A percentile compares a stretch with the other conserved stretches of the same genome.
phyloP scores from a whole-genome alignment of 2,888 invertebrate genomes.

The Euzetes globulus region DNA sequence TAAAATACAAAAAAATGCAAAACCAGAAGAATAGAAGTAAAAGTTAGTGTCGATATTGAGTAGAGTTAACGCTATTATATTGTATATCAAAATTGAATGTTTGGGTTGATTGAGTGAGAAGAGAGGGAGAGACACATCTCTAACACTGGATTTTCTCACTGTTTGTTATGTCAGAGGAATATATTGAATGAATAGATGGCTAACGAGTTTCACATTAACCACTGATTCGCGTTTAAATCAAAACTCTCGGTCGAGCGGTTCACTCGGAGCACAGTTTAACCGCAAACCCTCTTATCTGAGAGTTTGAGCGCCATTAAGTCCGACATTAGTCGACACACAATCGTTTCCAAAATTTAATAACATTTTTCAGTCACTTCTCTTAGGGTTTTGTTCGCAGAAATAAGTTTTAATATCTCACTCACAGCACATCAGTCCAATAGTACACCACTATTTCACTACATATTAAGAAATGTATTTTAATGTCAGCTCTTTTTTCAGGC shows the following conservation, averaged over 20 bases:
- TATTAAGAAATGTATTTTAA: slow-evolving; percentile 13
- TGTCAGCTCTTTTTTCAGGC: not conserved
- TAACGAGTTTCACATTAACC: slow-evolving; percentile 24
- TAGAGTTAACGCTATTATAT: slow-evolving; percentile 21
- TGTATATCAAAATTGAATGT: slow-evolving; percentile 9
- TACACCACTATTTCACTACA: not conserved
- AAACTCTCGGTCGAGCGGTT: slow-evolving; percentile 13
- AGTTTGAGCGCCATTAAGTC: slow-evolving; percentile 19
- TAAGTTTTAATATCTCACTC: slow-evolving; percentile 16
- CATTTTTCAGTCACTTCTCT: not conserved
- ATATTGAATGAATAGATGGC: slow-evolving; percentile 4
- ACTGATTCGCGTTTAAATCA: slow-evolving; percentile 17
- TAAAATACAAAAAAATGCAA: slow-evolving; percentile 12
- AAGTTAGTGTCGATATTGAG: not conserved
- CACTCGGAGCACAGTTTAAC: not conserved
- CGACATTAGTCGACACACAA: not conserved
- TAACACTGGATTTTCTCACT: not conserved
- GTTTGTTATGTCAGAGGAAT: not conserved
- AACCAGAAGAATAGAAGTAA: not conserved
- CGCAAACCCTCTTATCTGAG: slow-evolving; percentile 7
- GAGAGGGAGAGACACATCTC: not conserved
- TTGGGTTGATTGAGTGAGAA: slow-evolving; percentile 18
- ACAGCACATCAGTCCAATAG: not conserved
- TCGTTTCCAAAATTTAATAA: slow-evolving; percentile 11
- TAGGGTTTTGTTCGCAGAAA: not conserved